phyloP scores from a whole-genome alignment of 2,888 invertebrate species.

The Dryobotodes eremita region DNA sequence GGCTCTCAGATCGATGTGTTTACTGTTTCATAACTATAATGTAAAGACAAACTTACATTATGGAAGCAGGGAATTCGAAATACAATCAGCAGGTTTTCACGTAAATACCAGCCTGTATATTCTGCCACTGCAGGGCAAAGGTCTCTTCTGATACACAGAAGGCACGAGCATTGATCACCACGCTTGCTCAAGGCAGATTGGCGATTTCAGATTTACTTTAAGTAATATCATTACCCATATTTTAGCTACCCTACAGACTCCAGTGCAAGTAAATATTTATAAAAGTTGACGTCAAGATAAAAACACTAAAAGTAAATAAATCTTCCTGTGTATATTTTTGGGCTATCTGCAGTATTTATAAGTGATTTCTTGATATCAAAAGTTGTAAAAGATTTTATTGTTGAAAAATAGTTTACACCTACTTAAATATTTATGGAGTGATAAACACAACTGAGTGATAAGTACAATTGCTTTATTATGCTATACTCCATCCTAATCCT shows the following conservation, averaged over 20 bases:
- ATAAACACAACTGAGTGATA: too few relatives aligned
- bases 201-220: too few relatives aligned
- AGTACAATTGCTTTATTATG: conserved; percentile 19
- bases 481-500: too few relatives aligned
- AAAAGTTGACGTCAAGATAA: conserved; percentile 32
- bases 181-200: too few relatives aligned
- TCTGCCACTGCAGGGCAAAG: too few relatives aligned
- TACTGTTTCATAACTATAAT: neutral
- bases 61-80: neutral
- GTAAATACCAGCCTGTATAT: neutral
- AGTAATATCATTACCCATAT: too few relatives aligned
- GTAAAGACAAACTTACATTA: neutral
- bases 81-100: neutral
- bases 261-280: conserved; percentile 22
- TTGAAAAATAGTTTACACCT: neutral
- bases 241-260: neutral
- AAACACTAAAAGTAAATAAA: neutral
- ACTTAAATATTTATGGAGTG: neutral
- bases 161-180: too few relatives aligned
- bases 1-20: neutral
- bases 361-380: conserved; percentile 27
- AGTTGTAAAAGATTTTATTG: conserved; percentile 9
- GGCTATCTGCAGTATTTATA: conserved; percentile 19
- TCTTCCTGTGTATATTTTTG: neutral
- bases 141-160: too few relatives aligned